Conservation (phyloP, 2,113 vertebrate species). For the Mesocricetus auratus region DNA sequence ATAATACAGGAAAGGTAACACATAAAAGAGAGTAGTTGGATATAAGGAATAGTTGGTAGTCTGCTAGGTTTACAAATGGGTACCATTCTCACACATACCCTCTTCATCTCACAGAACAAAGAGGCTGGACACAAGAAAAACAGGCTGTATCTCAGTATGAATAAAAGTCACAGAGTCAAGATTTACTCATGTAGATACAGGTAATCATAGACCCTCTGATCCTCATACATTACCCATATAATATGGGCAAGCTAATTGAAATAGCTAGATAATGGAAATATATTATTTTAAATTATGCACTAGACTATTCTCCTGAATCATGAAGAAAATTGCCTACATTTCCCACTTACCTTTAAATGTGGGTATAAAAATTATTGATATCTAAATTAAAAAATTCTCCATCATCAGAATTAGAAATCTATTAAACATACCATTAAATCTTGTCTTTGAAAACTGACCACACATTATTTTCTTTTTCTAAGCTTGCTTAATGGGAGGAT, state of each 20-base stretch:
- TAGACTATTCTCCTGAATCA: neutral
- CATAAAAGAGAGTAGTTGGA: neutral
- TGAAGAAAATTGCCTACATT: conserved; percentile 36
- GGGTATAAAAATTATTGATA: conserved; percentile 53
- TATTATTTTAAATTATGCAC: neutral
- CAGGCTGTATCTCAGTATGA: neutral
- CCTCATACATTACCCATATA: neutral
- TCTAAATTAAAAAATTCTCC: conserved; percentile 42
- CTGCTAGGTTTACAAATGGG: neutral
- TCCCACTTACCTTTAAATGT: neutral
- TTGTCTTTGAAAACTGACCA: conserved; percentile 41
- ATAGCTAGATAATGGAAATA: conserved; percentile 40
- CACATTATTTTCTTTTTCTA: neutral
- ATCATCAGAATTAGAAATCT: conserved; percentile 43
- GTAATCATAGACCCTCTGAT: neutral
- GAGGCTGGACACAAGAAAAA: neutral
- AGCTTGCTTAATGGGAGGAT: conserved; percentile 21
- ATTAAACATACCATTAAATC: conserved; percentile 39
- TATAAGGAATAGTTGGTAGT: neutral
- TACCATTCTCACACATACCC: neutral
- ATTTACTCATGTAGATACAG: neutral
- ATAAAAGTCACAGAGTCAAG: neutral
- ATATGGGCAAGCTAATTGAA: conserved; percentile 38
- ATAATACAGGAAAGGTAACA: neutral
- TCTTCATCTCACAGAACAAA: neutral